Base-by-base conservation (phyloP, 2,113 vertebrate genomes). In the Elachura formosa region DNA sequence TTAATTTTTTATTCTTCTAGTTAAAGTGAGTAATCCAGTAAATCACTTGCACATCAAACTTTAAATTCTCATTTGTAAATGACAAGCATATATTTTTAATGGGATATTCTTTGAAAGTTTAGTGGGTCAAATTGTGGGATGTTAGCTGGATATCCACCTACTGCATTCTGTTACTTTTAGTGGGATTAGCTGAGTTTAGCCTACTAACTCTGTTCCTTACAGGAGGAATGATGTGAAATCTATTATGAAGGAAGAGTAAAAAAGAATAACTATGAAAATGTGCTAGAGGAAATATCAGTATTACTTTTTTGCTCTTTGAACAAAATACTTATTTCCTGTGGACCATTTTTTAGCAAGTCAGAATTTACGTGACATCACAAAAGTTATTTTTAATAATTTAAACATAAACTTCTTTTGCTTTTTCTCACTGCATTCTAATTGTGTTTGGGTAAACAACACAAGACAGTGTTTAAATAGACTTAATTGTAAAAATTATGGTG, bases 1-100 rank as follows among this genome's bases (percentile, higher is more conserved):
- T 92, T 89, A 84, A 80, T 91, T 89, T 94, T 93, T 91, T 51
- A 33, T 94, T 93, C 23, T 83, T 85, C 61, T 74, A 2, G 26
- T 77, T 84, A 10, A 71, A 69, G 43, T 52, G 23, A 92, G 64
- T 80, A 91, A 66, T 84, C 64, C 64, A 71, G 24, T 93, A 94
- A 64, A 81, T 91, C 59, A 34, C 22, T 91, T 80, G 25, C 43
- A 74, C 28, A 51, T 91, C 58, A 64, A 6, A 63, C 20, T 87
- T 93, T 12, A 90, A 85, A 87, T 64, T 90, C 5, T 52, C 12
- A 15, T 88, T 56, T 71, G 82, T 77, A 88, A 96, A 91, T 40
- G 33, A 31, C 69, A 84, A 55, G 29, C 58, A 33, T 74, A 6
- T 79, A 38, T 85, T 91, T 94, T 95, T 86, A 90, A 74, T 59